Base-by-base conservation (phyloP, 2,797 vertebrate species). In the Melanotaenia nigrans region DNA sequence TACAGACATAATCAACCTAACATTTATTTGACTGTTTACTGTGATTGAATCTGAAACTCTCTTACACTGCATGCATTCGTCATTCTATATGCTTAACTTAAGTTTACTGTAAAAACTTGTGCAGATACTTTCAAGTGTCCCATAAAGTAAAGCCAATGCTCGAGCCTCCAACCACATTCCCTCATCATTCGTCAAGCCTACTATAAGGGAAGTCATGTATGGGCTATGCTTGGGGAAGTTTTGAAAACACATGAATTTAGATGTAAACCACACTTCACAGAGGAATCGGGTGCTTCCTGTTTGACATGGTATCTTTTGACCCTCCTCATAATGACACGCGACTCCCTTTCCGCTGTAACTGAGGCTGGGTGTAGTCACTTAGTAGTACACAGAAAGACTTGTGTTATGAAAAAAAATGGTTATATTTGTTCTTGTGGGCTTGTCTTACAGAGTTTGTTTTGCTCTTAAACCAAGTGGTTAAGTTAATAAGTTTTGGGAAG, bases 281-380 rank as follows among this genome's bases (percentile, higher is more conserved):
- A n/a, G 33, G 73, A 57, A 74, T 61, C 1, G 9, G 59, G 54
- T 59, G 77, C 81, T 88, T 90, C 83, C 87, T 85, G 87, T 87
- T 63, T 28, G 62, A 80, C 36, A 8, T 7, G 42, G 51, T 64
- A 61, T 85, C 79, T 68, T 72, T 36, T 57, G 68, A 78, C 5
- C 65, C 40, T 18, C 11, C 51, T 51, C 20, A 11, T 22, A 45
- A 51, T 2, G 74, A 74, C 82, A 81, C 40, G 32, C 35, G 57
- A 72, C 80, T 85, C 78, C 59, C 28, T 83, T 77, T 71, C 77
- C 56, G 28, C 65, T 77, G 61, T 36, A 64, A 66, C 67, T 57
- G 53, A 47, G 0, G 51, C 59, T 24, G 51, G 74, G 70, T 32
- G 45, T 56, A 68, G 33, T 40, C 62, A 62, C 40, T 30, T 30